These are phyloP conservation scores for Pimephales promelas DNA, from an alignment of 2,113 vertebrate genomes.

Conservation along the genomic window DNA sequence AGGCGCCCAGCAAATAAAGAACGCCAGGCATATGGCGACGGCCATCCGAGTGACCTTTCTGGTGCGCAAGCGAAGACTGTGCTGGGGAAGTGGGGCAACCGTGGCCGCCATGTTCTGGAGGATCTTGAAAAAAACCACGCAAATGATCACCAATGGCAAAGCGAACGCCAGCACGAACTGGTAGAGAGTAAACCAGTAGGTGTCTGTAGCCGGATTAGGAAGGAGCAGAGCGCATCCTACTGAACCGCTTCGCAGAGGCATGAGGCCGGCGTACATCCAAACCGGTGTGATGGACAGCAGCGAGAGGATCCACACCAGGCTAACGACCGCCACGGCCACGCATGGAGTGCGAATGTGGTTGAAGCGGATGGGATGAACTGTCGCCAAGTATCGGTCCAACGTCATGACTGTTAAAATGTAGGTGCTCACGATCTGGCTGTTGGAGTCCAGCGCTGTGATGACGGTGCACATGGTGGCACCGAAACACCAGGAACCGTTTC, in stretches of 20 bases:
- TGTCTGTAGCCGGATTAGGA: slow-evolving; percentile 61
- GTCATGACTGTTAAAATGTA: slow-evolving; percentile 68
- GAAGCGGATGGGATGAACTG: slow-evolving; percentile 63
- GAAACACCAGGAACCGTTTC: slow-evolving; percentile 64
- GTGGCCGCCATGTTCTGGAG: slow-evolving; percentile 63
- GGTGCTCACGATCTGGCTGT: slow-evolving; percentile 71
- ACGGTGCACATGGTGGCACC: slow-evolving; percentile 62
- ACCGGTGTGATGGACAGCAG: slow-evolving; percentile 65
- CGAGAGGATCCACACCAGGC: slow-evolving; percentile 60
- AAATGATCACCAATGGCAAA: slow-evolving; percentile 65
- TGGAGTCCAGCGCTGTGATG: slow-evolving; percentile 66
- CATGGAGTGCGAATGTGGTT: slow-evolving; percentile 61
- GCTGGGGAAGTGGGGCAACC: slow-evolving; percentile 55
- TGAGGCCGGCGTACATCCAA: slow-evolving; percentile 67
- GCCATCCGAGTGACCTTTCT: slow-evolving; percentile 59
- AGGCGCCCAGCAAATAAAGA: slow-evolving; percentile 67
- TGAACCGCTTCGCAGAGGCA: slow-evolving; percentile 59
- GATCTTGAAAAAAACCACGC: slow-evolving; percentile 62
- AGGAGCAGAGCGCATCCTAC: slow-evolving; percentile 63
- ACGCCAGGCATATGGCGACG: slow-evolving; percentile 61
- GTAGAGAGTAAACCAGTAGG: slow-evolving; percentile 73
- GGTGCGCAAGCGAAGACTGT: slow-evolving; percentile 48
- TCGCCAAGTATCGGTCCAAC: slow-evolving; percentile 63
- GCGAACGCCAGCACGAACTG: slow-evolving; percentile 75
- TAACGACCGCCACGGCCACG: slow-evolving; percentile 53